phyloP scores from a whole-genome alignment of 2,113 vertebrate species.

The Morone saxatilis region DNA sequence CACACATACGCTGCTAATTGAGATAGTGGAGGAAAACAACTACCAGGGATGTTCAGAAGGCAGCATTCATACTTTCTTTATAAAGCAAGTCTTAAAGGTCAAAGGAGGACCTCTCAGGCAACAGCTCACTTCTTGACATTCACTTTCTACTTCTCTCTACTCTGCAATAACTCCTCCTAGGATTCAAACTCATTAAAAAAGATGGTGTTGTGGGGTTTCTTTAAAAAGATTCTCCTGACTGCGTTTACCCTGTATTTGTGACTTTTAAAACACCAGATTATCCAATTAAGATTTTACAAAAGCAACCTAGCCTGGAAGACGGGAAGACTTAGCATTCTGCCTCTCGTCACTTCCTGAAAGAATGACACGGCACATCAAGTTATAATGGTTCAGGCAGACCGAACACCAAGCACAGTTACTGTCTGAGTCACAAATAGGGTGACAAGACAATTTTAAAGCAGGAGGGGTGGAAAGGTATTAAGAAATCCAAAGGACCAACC shows the following conservation, averaged over 20 bases:
- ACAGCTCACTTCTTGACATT: slow-evolving; percentile 38
- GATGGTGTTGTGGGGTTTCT: background rate
- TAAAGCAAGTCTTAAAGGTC: slow-evolving; percentile 31
- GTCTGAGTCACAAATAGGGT: background rate
- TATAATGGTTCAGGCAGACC: background rate
- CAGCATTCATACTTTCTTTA: slow-evolving; percentile 8
- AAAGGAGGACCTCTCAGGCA: slow-evolving; percentile 25
- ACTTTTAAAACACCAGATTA: slow-evolving; percentile 22
- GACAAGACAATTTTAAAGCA: background rate
- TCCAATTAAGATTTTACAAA: slow-evolving; percentile 14
- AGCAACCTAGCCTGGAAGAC: background rate
- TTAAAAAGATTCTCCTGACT: background rate
- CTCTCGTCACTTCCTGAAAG: background rate
- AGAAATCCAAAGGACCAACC: background rate
- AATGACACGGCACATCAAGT: background rate
- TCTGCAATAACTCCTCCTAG: slow-evolving; percentile 24
- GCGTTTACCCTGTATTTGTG: background rate
- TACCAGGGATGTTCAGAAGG: slow-evolving; percentile 4
- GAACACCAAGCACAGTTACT: background rate
- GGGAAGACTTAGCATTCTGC: no score
- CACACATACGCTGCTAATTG: slow-evolving; percentile 35
- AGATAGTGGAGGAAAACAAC: slow-evolving; percentile 33
- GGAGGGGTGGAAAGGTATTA: background rate
- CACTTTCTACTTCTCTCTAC: background rate
- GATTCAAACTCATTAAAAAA: slow-evolving; percentile 37